Percentiles rank a stretch among this genome's conserved stretches.
Evolutionary conservation across 2,113 vertebrate species (phyloP).

Genomic region (Dicaeum eximium): DNA sequence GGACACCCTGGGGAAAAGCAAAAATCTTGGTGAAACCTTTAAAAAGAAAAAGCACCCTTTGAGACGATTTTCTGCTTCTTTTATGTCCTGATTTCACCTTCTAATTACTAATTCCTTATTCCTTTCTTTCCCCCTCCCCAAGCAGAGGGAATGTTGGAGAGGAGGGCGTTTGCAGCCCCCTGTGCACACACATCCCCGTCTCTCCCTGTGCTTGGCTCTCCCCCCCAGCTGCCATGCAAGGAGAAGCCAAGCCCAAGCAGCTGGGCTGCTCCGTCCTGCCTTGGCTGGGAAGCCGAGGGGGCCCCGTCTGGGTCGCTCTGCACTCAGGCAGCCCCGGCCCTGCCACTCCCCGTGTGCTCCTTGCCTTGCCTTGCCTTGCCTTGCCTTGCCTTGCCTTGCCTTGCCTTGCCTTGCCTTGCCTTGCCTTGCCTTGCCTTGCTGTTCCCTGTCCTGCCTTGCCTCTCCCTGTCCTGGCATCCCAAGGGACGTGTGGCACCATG

Average conservation of each 20-base stretch:
- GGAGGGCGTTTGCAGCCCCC: not conserved
- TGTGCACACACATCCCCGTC: not conserved
- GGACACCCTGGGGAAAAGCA: conserved; percentile 52
- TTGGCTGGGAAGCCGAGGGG: conserved; percentile 67
- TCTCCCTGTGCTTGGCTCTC: conserved; percentile 23
- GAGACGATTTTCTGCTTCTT: not conserved
- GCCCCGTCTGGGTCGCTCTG: conserved; percentile 61
- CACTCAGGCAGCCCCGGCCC: not conserved
- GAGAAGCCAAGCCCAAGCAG: conserved; percentile 55
- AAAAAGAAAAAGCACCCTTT: not conserved
- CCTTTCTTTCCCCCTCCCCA: not conserved
- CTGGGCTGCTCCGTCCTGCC: conserved; percentile 62
- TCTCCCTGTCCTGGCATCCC: not conserved
- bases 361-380: not conserved
- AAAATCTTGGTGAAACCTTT: conserved; percentile 49
- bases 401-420: too few species aligned
- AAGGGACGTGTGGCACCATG: accelerated
- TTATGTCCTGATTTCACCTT: conserved; percentile 64
- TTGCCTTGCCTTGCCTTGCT: not conserved
- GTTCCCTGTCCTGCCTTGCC: too few species aligned
- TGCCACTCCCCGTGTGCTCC: not conserved
- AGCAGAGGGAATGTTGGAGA: not conserved
- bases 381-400: not conserved
- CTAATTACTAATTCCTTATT: not conserved
- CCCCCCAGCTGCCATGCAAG: conserved; percentile 38